Base-by-base conservation (phyloP, 2,797 vertebrate species). In the Argentina silus region DNA sequence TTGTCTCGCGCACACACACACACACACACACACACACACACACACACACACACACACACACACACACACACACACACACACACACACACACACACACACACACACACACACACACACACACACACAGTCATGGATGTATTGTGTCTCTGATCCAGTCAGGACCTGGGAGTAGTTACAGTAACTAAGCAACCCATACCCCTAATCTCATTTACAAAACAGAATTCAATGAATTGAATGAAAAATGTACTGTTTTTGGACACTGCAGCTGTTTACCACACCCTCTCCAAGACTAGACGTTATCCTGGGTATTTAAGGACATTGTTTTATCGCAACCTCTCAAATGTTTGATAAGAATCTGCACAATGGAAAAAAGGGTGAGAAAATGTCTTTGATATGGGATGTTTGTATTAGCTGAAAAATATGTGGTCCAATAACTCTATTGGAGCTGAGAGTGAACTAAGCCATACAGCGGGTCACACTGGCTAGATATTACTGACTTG, bases 21-120 rank as follows among this genome's bases (percentile, higher is more conserved):
- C n/a, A n/a, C 43, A 65, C 62, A 47, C 43, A 47, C 63, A 47
- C 63, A 44, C 42, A 45, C 42, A 47, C 45, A 21, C 43, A n/a
- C 17, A 21, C 9, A 1, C 1, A 47, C n/a, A 45, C 45, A 50
- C 19, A 21, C 64, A 47, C 42, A 10, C 62, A 64, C 62, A 45
- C 42, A 64, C 62, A 45, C 62, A 64, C 62, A 45, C 62, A 64
- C 42, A 64, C 62, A 64, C 43, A 64, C 15, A 50, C 45, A 66
- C 64, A 50, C 64, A 66, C 64, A 66, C 15, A 67, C 64, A 66
- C 64, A 48, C 44, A 23, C 10, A 19, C 45, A 66, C 61, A 23
- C 19, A 51, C 65, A 27, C 47, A 67, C 65, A 15, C 47, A 51
- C 47, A 67, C 47, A 56, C 14, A 19, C 53, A 56, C 53, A 56